These are phyloP conservation scores for Atta cephalotes DNA, from an alignment of 1,140 invertebrate genomes.

Conservation along the genomic window DNA sequence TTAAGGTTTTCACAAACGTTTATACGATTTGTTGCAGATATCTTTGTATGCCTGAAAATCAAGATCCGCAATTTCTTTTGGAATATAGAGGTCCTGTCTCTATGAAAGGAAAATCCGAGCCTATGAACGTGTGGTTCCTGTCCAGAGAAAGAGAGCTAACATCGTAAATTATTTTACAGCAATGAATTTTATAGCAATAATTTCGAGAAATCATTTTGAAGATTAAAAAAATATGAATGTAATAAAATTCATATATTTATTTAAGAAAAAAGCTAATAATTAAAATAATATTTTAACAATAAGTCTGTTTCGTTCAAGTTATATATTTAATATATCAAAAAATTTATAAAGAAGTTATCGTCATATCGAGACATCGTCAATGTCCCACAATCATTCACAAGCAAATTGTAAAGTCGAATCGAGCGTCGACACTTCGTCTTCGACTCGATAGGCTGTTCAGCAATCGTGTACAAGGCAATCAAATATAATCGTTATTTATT, in stretches of 20 bases:
- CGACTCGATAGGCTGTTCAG: conserved; percentile 50
- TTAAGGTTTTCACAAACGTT: not conserved
- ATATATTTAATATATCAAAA: conserved; percentile 7
- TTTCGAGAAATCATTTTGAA: conserved; percentile 54
- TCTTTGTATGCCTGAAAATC: conserved; percentile 93
- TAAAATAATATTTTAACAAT: not conserved
- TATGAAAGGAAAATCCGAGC: conserved; percentile 98
- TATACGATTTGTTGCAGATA: conserved; percentile 88
- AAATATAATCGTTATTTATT: conserved; percentile 72
- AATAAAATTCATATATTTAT: conserved; percentile 19
- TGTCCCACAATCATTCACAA: not conserved
- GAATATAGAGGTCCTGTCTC: conserved; percentile 94
- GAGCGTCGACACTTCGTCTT: conserved; percentile 9
- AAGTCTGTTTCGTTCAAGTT: not conserved
- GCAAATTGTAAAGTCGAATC: conserved; percentile 5
- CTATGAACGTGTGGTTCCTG: conserved; percentile 98
- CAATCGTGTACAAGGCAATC: conserved; percentile 69
- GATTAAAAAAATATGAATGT: not conserved
- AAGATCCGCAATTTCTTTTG: conserved; percentile 94
- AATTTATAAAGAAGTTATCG: conserved; percentile 47
- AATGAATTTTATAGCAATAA: conserved; percentile 80
- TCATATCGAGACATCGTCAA: not conserved
- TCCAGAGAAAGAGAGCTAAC: conserved; percentile 87
- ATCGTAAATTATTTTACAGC: conserved; percentile 71
- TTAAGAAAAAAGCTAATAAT: conserved; percentile 10